Base-by-base conservation (phyloP, 2,113 vertebrate genomes). In the Solea solea region DNA sequence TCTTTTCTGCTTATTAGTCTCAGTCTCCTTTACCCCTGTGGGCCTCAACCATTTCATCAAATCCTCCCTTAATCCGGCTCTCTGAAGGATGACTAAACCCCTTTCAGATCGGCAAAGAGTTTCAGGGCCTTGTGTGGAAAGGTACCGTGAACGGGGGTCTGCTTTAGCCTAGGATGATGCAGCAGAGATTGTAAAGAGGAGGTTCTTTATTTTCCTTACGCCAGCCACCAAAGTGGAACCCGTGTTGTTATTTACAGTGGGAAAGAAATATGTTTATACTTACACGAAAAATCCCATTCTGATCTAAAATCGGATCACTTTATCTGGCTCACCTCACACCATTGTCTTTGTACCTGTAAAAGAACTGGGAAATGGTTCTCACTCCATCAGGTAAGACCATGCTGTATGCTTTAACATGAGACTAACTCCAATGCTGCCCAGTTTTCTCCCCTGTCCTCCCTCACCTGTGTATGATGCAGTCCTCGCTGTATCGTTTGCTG, bases 381-480 rank as follows among this genome's bases (percentile, higher is more conserved):
- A 15, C 21, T 28, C 21, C 25, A 69, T 51, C 13, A 34, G 62
- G 57, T 81, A 69, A 80, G 48, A 59, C 5, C 63, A 42, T 74
- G 27, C 59, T 57, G 77, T 56, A 25, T 34, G 59, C 71, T 46
- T 63, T 76, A 83, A 89, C 83, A 81, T 39, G 16, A 85, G 21
- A 89, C 84, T 89, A 90, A 91, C 85, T 60, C 66, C 75, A 28
- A 76, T 81, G 74, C 74, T 83, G 76, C 82, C 69, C 70, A 71
- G 56, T 75, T 53, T 25, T 21, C 72, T 49, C 3, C 61, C 59
- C 68, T n/a, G 7, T 25, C 2, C 52, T 46, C 58, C 53, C 62
- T 41, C 71, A 25, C 44, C 57, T 69, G 64, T 79, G 65, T 74
- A 66, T 67, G 64, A 85, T 80, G 72, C 76, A 72, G 78, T 72